phyloP scores from a whole-genome alignment of 2,797 vertebrate genomes.

The Siniperca obscura region DNA sequence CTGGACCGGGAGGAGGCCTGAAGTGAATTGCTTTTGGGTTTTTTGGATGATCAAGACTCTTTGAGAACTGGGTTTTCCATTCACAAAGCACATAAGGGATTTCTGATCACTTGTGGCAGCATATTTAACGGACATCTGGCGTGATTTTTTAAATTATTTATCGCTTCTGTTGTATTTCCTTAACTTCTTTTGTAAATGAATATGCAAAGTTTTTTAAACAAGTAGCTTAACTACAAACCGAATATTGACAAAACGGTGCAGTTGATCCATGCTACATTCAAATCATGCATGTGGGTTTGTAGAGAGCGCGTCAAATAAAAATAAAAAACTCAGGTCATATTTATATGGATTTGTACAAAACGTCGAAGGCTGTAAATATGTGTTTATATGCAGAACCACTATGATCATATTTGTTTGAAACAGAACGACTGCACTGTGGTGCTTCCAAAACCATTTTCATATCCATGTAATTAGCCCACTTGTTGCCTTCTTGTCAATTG shows the following conservation, averaged over 20 bases:
- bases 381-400: conserved; percentile 89
- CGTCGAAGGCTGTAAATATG: conserved; percentile 88
- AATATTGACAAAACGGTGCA: conserved; percentile 72
- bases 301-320: conserved; percentile 59
- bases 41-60: conserved; percentile 63
- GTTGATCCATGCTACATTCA: conserved; percentile 70
- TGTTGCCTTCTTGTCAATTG: conserved; percentile 84
- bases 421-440: conserved; percentile 78
- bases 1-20: conserved; percentile 61
- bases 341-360: conserved; percentile 90
- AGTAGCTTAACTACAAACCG: conserved; percentile 66
- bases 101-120: conserved; percentile 77
- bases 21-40: conserved; percentile 32
- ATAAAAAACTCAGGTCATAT: conserved; percentile 88
- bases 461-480: conserved; percentile 83
- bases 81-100: conserved; percentile 80
- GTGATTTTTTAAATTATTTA: conserved; percentile 87
- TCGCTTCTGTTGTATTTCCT: conserved; percentile 78
- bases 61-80: conserved; percentile 63
- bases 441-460: conserved; percentile 80
- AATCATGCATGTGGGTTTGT: conserved; percentile 73
- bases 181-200: conserved; percentile 78
- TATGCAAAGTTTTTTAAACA: conserved; percentile 69
- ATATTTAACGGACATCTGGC: conserved; percentile 84
- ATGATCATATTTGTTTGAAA: conserved; percentile 82